Percentiles rank a stretch among this genome's conserved stretches.
phyloP scores from a whole-genome alignment of 2,113 vertebrate species.

The Illadopsis cleaveri region DNA sequence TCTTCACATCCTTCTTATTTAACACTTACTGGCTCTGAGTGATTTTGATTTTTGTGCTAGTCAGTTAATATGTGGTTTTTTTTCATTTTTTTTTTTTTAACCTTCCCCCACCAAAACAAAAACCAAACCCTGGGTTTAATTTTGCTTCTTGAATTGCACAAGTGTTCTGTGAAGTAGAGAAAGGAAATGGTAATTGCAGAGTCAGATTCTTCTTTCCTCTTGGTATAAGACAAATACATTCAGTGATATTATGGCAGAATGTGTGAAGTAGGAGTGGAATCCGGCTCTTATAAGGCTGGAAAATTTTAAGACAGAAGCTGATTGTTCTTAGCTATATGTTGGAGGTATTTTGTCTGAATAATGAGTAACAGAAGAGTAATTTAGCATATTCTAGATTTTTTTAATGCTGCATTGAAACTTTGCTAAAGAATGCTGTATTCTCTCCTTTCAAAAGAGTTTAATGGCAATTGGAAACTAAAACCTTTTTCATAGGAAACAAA shows the following conservation, averaged over 20 bases:
- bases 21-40: background rate
- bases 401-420: background rate
- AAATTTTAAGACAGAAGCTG: background rate
- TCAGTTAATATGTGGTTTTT: background rate
- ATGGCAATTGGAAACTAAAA: background rate
- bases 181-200: background rate
- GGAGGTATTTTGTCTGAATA: background rate
- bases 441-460: background rate
- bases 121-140: background rate
- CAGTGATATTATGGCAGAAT: background rate
- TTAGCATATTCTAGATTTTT: background rate
- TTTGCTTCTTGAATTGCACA: background rate
- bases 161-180: background rate
- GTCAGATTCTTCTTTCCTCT: background rate
- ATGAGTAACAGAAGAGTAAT: background rate
- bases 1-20: background rate
- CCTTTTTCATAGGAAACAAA: background rate
- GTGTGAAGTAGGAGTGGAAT: background rate
- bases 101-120: background rate
- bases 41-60: background rate
- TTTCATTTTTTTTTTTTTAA: rapidly evolving
- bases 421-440: background rate
- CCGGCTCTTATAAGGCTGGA: background rate
- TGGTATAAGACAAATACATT: background rate
- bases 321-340: background rate